Percentiles rank a stretch among this genome's conserved stretches.
Evolutionary conservation across 1,140 invertebrate genomes (phyloP).

Genomic region (Zaprionus nigranus): DNA sequence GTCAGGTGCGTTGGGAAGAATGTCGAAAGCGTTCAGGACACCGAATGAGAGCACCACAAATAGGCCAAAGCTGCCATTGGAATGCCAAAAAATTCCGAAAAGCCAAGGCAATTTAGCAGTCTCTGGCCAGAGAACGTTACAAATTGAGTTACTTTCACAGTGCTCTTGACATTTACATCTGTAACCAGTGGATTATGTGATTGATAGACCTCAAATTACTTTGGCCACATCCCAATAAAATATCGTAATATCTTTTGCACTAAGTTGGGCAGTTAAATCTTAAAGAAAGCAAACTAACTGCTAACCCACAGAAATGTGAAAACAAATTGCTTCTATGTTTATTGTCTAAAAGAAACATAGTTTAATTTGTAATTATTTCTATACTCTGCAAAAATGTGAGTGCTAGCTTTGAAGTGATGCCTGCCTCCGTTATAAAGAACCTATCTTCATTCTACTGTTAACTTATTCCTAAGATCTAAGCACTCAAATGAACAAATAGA

Average conservation of each 20-base stretch:
- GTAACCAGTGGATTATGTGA: slow-evolving; percentile 39
- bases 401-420: too few relatives aligned
- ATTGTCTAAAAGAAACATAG: too few relatives aligned
- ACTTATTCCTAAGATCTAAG: too few relatives aligned
- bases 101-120: slow-evolving; percentile 34
- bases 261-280: not conserved
- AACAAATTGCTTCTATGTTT: too few relatives aligned
- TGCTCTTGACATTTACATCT: slow-evolving; percentile 44
- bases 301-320: too few relatives aligned
- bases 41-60: slow-evolving; percentile 28
- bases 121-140: not conserved
- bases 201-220: slow-evolving; percentile 41
- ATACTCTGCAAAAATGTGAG: too few relatives aligned
- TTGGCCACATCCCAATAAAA: not conserved
- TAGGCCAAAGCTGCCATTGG: slow-evolving; percentile 40
- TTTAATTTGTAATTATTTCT: too few relatives aligned
- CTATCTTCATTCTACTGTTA: too few relatives aligned
- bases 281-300: too few relatives aligned
- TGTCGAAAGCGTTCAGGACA: slow-evolving; percentile 26
- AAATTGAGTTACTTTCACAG: slow-evolving; percentile 45
- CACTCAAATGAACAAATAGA: too few relatives aligned
- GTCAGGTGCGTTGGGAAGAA: slow-evolving; percentile 65
- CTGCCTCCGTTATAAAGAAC: too few relatives aligned
- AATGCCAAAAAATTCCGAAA: slow-evolving; percentile 22
- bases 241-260: not conserved